These are phyloP conservation scores for Nomada ruficornis DNA, from an alignment of 2,888 invertebrate genomes.

Conservation along the genomic window DNA sequence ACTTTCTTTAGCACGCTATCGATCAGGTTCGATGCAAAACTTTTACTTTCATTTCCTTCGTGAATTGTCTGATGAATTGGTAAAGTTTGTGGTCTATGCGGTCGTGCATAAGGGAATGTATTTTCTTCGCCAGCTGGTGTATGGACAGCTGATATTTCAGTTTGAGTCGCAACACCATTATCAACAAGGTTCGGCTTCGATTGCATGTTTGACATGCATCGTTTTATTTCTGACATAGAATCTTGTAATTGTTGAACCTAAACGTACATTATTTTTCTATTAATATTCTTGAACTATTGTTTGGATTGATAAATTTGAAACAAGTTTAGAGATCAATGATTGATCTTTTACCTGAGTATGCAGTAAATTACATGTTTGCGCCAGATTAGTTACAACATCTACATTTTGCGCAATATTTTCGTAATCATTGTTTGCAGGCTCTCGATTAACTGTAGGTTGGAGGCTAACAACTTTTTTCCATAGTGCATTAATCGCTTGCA, in stretches of 20 bases:
- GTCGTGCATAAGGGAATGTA: constrained; percentile 84
- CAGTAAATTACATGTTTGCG: constrained; percentile 90
- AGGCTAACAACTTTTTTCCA: constrained; percentile 94
- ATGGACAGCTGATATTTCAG: constrained; percentile 91
- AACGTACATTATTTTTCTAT: constrained; percentile 3
- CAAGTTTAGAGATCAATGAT: constrained; percentile 5
- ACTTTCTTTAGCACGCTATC: constrained; percentile 79
- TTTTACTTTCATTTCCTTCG: constrained; percentile 79
- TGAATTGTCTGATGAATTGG: constrained; percentile 82
- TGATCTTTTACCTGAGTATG: constrained; percentile 88
- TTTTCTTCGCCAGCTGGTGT: constrained; percentile 86
- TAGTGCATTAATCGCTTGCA: constrained; percentile 95
- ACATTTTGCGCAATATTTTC: constrained; percentile 84
- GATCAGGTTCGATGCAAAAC: constrained; percentile 74
- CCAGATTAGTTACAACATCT: constrained; percentile 89
- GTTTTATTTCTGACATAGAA: constrained; percentile 91
- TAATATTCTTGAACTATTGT: background rate
- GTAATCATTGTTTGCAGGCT: constrained; percentile 71
- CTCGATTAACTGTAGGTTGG: constrained; percentile 84
- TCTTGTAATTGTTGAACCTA: constrained; percentile 92
- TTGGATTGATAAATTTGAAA: background rate
- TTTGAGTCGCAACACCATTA: constrained; percentile 89
- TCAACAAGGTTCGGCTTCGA: constrained; percentile 77
- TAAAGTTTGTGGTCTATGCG: constrained; percentile 79
- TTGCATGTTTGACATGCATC: constrained; percentile 87